phyloP scores from a whole-genome alignment of 2,888 invertebrate genomes.

The Microplitis manilae region DNA sequence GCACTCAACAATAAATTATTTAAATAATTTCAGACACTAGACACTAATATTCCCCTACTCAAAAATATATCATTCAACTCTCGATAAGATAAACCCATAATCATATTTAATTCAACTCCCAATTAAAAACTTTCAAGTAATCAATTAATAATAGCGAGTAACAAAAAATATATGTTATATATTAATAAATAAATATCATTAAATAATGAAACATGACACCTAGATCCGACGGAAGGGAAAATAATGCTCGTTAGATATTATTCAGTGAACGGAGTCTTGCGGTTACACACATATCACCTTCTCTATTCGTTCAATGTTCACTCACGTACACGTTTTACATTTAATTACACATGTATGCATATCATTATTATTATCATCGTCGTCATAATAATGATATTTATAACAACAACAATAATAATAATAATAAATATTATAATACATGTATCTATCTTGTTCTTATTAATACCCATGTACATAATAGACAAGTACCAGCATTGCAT shows the following conservation, averaged over 20 bases:
- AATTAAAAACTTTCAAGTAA: not conserved
- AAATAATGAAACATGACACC: not conserved
- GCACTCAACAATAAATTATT: not conserved
- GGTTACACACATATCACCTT: slow-evolving; percentile 7
- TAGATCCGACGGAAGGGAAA: not conserved
- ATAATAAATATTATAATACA: not conserved
- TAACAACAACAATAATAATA: not conserved
- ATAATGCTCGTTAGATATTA: slow-evolving; percentile 4
- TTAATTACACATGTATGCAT: not conserved
- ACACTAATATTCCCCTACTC: too few relatives aligned
- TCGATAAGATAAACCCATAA: not conserved
- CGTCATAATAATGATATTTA: not conserved
- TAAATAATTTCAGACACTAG: not conserved
- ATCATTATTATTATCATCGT: not conserved
- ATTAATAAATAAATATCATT: not conserved
- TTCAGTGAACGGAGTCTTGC: slow-evolving; percentile 8
- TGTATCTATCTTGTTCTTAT: not conserved
- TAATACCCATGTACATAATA: not conserved
- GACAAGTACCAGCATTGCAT: not conserved
- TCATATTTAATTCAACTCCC: not conserved
- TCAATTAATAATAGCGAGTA: not conserved
- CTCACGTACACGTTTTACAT: not conserved
- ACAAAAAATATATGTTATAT: not conserved
- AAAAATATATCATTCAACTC: too few relatives aligned
- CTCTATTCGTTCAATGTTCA: slow-evolving; percentile 2